These are phyloP conservation scores for Octodonta nipae DNA, from an alignment of 2,888 invertebrate species.

Conservation along the genomic window DNA sequence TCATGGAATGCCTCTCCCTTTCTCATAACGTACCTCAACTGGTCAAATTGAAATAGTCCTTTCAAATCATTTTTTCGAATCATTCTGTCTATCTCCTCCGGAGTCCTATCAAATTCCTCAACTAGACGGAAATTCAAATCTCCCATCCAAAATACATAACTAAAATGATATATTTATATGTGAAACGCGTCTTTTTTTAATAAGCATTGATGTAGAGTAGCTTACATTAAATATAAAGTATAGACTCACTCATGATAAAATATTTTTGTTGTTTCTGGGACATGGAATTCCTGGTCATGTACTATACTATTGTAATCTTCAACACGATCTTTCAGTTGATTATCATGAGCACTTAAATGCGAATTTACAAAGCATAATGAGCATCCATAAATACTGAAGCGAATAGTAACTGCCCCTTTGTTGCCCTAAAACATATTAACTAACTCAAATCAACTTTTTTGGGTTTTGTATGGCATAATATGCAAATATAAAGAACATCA, in stretches of 20 bases:
- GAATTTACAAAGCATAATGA: conserved; percentile 79
- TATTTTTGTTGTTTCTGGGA: conserved; percentile 65
- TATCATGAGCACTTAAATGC: conserved; percentile 82
- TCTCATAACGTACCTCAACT: conserved; percentile 56
- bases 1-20: conserved; percentile 72
- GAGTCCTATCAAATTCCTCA: conserved; percentile 47
- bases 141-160: conserved; percentile 84
- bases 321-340: conserved; percentile 69
- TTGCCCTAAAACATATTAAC: conserved; percentile 77
- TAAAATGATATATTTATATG: conserved; percentile 30
- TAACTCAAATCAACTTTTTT: too few relatives aligned
- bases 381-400: conserved; percentile 77
- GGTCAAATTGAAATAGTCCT: conserved; percentile 60
- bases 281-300: conserved; percentile 67
- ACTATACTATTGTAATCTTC: conserved; percentile 79
- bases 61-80: conserved; percentile 53
- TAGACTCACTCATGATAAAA: conserved; percentile 76
- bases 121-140: conserved; percentile 76
- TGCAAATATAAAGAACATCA: too few relatives aligned
- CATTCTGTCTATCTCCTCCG: conserved; percentile 52
- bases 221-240: too few relatives aligned
- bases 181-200: too few relatives aligned
- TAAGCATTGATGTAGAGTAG: too few relatives aligned
- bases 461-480: too few relatives aligned
- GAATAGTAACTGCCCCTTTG: conserved; percentile 83